Percentiles rank a stretch among this genome's conserved stretches.
phyloP scores from a whole-genome alignment of 2,888 invertebrate genomes.

The Pollenia amentaria region DNA sequence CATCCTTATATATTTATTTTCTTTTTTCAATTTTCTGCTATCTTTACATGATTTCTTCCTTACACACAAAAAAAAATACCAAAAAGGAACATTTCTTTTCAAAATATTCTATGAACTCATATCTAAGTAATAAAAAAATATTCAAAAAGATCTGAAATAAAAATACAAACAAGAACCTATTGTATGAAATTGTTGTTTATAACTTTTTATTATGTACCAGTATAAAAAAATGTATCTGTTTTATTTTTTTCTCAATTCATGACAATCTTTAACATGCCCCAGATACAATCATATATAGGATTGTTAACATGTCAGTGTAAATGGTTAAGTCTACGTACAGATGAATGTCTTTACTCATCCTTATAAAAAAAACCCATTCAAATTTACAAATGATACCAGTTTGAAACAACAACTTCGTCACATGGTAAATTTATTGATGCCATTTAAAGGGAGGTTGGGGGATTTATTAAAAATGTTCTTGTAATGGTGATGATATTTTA shows the following conservation, averaged over 20 bases:
- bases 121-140: constrained; percentile 2
- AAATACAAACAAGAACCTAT: background rate
- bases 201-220: background rate
- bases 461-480: constrained; percentile 6
- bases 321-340: background rate
- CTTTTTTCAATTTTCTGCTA: constrained; percentile 12
- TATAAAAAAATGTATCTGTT: constrained; percentile 15
- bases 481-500: constrained; percentile 1
- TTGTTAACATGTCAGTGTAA: background rate
- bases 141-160: background rate
- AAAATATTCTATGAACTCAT: constrained; percentile 1
- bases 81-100: constrained; percentile 22
- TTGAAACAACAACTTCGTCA: background rate
- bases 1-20: too few species aligned
- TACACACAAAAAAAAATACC: background rate
- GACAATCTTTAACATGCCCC: constrained; percentile 44
- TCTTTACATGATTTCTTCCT: constrained; percentile 19
- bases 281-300: constrained; percentile 25
- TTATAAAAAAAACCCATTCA: background rate
- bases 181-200: constrained; percentile 1
- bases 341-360: background rate
- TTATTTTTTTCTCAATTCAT: constrained; percentile 37
- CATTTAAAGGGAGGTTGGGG: background rate
- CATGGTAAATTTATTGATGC: background rate
- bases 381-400: background rate